Conservation (phyloP, 2,113 vertebrate species). For the Laterallus jamaicensis region DNA sequence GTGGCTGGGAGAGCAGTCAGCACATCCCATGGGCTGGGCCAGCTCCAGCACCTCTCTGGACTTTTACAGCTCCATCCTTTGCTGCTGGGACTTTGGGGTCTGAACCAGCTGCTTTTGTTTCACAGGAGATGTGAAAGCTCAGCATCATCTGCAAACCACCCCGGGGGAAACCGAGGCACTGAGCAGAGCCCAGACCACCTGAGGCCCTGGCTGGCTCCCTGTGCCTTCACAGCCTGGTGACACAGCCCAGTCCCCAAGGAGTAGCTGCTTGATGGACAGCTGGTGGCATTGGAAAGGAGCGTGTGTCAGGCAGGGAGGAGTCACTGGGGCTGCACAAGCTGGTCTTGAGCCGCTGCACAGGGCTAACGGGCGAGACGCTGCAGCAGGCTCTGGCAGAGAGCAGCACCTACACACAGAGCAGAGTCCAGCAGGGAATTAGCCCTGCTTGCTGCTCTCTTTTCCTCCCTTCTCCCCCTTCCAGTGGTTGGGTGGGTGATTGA, state of each 20-base stretch:
- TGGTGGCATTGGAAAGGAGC: background rate
- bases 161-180: background rate
- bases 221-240: rapidly evolving
- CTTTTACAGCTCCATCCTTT: background rate
- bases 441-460: rapidly evolving
- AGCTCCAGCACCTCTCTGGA: background rate
- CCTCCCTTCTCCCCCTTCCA: background rate
- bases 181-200: constrained; percentile 15
- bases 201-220: background rate
- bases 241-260: background rate
- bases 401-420: background rate
- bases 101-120: constrained; percentile 17
- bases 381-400: background rate
- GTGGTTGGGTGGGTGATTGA: background rate
- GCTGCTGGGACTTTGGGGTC: background rate
- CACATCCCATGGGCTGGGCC: background rate
- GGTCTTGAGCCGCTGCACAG: background rate
- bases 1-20: background rate
- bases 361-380: background rate
- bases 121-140: background rate
- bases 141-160: background rate
- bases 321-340: background rate
- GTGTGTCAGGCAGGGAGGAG: background rate
- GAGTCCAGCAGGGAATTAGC: background rate
- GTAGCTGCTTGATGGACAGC: background rate